These are phyloP conservation scores for Torymus tubicola DNA, from an alignment of 2,888 invertebrate genomes.

Conservation along the genomic window DNA sequence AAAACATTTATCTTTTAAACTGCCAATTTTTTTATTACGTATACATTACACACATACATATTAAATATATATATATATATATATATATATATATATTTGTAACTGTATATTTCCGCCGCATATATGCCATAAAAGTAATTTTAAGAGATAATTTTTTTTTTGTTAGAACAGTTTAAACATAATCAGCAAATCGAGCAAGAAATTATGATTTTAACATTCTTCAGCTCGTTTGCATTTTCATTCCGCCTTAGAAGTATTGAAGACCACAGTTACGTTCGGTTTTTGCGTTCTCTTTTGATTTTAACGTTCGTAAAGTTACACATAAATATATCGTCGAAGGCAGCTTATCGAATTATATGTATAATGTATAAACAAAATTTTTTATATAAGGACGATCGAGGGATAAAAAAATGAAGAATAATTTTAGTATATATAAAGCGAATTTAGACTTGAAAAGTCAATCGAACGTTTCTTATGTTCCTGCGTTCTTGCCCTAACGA, in stretches of 20 bases:
- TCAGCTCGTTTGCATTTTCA: constrained; percentile 45
- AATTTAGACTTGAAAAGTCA: constrained; percentile 47
- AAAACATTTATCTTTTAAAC: constrained; percentile 26
- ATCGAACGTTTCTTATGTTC: constrained; percentile 58
- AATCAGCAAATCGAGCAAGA: constrained; percentile 25
- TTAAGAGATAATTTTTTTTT: constrained; percentile 39
- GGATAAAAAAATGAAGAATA: constrained; percentile 7
- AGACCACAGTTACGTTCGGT: constrained; percentile 25
- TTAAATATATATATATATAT: constrained; percentile 15
- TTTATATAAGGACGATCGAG: constrained; percentile 40
- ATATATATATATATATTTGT: constrained; percentile 34
- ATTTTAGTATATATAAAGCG: constrained; percentile 38
- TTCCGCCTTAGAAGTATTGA: constrained; percentile 57
- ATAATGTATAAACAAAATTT: constrained; percentile 43
- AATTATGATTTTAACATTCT: constrained; percentile 16
- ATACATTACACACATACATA: constrained; percentile 8
- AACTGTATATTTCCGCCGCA: constrained; percentile 46
- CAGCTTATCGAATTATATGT: constrained; percentile 49
- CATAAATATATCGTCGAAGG: constrained; percentile 27
- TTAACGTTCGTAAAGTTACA: constrained; percentile 13
- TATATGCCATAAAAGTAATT: constrained; percentile 54
- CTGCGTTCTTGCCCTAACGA: constrained; percentile 52
- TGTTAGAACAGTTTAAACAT: not conserved
- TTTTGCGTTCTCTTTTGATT: constrained; percentile 39
- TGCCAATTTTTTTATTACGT: constrained; percentile 42